Evolutionary conservation across 2,113 vertebrate genomes (phyloP), one percentile per base, ranked within the genome.

Genomic region (Vireo altiloquus): DNA sequence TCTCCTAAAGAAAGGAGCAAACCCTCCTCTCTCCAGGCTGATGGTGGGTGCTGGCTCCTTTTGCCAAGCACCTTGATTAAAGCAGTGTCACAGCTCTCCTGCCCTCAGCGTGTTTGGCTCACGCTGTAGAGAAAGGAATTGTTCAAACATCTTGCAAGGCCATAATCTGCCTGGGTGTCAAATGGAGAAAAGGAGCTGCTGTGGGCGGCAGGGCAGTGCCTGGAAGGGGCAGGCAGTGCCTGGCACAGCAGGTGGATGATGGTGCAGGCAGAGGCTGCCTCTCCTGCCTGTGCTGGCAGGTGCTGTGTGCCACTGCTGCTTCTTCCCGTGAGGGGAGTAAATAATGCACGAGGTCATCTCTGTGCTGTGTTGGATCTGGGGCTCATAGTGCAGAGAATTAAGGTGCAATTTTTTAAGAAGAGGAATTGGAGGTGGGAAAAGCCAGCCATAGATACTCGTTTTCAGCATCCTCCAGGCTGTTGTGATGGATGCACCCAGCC

Each of bases 251-350:
- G 71, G 25, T 1, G 20, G 13, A 5, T 11, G 90, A 4, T 23
- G 1, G 10, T 31, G 65, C 54, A 2, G 11, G 53, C 56, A 47
- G 68, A 30, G 63, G 52, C 57, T 75, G 65, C 12, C 7, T 40
- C 50, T 57, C 59, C 65, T 8, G 2, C 4, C 65, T 17, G 31
- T 42, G 0, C 12, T 13, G 39, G 9, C 28, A n/a, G 53, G 52
- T 27, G 49, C 65, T 33, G 42, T 3, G 20, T 3, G 2, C 39
- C 5, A 0, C 5, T 9, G 46, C 5, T 17, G 72, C 50, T 9
- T 16, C 20, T 16, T 42, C 1, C 2, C 39, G 33, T 10, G 66
- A 66, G 56, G 3, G 37, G 22, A 49, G 13, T n/a, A 3, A 68
- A n/a, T 18, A 2, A 2, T 6, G 30, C n/a, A 8, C 16, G 46